phyloP scores from a whole-genome alignment of 2,113 vertebrate genomes.

The Muntiacus reevesi region DNA sequence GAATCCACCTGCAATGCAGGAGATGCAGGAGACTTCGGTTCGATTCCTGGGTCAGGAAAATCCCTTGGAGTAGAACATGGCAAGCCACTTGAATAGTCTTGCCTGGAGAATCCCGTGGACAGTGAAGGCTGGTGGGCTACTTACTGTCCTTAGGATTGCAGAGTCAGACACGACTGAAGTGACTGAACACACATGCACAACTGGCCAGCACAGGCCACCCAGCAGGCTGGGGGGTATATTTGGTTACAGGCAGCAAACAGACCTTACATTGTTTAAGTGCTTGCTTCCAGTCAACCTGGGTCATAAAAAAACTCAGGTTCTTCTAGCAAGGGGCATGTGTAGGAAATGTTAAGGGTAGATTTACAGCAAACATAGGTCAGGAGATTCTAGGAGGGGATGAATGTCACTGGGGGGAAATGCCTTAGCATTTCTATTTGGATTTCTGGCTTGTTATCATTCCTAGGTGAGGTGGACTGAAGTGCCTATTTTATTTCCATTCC shows the following conservation, averaged over 20 bases:
- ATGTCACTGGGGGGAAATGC: not conserved
- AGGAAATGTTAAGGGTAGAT: not conserved
- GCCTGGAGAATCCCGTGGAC: not conserved
- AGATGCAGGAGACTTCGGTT: not conserved
- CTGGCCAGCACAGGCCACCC: accelerated
- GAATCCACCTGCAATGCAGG: not conserved
- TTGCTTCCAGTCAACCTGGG: not conserved
- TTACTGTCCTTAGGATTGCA: not conserved
- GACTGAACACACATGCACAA: not conserved
- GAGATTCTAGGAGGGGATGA: not conserved
- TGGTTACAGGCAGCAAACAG: not conserved
- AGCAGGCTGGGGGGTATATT: not conserved
- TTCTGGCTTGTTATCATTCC: slow-evolving; percentile 20
- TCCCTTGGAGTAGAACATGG: not conserved
- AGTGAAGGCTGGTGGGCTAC: not conserved
- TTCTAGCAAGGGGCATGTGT: not conserved
- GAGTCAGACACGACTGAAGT: not conserved
- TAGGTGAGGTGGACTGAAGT: not conserved
- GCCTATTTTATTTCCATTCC: not conserved
- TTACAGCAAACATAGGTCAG: not conserved
- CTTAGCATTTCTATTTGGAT: not conserved
- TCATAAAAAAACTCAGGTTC: not conserved
- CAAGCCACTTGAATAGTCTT: not conserved
- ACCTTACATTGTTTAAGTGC: not conserved
- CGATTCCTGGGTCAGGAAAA: not conserved